Evolutionary conservation across 2,888 invertebrate species (phyloP).

Genomic region (Parelbella ahira): DNA sequence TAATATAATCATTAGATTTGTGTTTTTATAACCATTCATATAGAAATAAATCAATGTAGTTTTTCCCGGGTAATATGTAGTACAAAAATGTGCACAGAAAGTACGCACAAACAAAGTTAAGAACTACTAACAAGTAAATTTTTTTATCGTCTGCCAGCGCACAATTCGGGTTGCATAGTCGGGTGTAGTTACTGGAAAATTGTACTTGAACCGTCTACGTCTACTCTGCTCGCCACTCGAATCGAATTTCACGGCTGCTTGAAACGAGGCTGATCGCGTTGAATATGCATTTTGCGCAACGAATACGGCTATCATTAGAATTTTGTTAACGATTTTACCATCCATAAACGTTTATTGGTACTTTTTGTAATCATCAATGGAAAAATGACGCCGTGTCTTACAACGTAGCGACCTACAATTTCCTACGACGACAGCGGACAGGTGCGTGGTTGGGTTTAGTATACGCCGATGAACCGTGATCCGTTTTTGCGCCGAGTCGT

Average conservation of each 20-base stretch:
- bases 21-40: no score
- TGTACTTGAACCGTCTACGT: constrained; percentile 53
- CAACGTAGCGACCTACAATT: not conserved
- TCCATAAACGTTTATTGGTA: no score
- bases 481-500: constrained; percentile 57
- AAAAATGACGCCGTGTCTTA: no score
- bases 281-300: no score
- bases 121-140: constrained; percentile 13
- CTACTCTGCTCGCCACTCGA: constrained; percentile 11
- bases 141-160: constrained; percentile 29
- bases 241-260: constrained; percentile 5
- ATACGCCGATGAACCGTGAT: constrained; percentile 53
- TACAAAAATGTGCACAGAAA: no score
- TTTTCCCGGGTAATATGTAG: no score
- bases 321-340: no score
- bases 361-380: no score
- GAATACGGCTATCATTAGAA: no score
- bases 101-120: no score
- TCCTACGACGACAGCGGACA: constrained; percentile 30
- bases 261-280: not conserved
- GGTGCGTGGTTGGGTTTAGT: constrained; percentile 55
- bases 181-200: constrained; percentile 57
- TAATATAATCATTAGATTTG: no score
- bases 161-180: constrained; percentile 37
- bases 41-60: no score